Percentiles rank a stretch among this genome's conserved stretches.
These are phyloP conservation scores for Hyla sarda DNA, from an alignment of 2,113 vertebrate species.

Conservation along the genomic window DNA sequence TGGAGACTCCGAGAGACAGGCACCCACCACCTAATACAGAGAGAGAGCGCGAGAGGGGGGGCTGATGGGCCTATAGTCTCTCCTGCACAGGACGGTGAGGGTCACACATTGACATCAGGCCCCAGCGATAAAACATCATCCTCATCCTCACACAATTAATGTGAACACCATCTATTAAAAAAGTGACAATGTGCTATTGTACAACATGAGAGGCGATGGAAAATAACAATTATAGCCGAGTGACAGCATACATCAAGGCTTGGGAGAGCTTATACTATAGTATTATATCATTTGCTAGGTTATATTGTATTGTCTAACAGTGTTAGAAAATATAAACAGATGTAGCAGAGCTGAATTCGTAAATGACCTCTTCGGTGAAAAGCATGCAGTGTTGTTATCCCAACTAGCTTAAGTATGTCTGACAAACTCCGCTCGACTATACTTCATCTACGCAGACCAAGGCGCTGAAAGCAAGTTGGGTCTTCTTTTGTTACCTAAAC, in stretches of 20 bases:
- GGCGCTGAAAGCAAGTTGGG: background rate
- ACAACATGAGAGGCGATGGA: background rate
- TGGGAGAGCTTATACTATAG: background rate
- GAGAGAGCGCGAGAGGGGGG: background rate
- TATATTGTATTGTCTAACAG: background rate
- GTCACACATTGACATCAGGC: constrained; percentile 17
- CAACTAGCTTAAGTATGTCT: background rate
- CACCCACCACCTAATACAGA: constrained; percentile 3
- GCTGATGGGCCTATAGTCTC: background rate
- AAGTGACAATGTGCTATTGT: background rate
- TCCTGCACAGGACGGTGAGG: background rate
- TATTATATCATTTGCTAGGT: background rate
- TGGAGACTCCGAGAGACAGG: constrained; percentile 35
- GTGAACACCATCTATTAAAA: background rate
- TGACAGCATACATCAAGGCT: background rate
- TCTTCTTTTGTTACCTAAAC: background rate
- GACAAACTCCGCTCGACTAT: background rate
- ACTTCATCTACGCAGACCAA: background rate
- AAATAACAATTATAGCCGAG: background rate
- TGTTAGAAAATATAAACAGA: background rate
- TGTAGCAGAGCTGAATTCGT: background rate
- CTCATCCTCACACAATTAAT: constrained; percentile 1
- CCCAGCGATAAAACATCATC: background rate
- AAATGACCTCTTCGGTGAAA: background rate
- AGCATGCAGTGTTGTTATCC: background rate